Conservation (phyloP, 1,140 invertebrate species). For the Calycopis cecrops region DNA sequence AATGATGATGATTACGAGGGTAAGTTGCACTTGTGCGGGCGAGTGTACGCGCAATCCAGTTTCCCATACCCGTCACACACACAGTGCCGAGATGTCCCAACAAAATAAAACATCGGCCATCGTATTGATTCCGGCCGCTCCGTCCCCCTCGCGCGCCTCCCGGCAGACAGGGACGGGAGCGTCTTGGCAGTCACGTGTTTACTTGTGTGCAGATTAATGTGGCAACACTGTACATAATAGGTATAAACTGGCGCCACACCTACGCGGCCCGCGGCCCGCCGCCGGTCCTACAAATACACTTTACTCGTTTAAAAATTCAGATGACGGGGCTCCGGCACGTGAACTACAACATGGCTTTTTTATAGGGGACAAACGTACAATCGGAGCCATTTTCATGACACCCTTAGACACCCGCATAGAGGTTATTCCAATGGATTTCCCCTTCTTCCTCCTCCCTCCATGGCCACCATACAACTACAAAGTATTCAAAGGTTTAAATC, state of each 20-base stretch:
- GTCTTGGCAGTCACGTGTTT: slow-evolving; percentile 46
- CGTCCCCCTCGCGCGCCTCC: slow-evolving; percentile 36
- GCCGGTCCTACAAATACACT: neutral
- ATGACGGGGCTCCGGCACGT: neutral
- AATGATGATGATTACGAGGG: neutral
- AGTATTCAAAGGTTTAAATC: too few species aligned
- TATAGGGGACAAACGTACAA: too few species aligned
- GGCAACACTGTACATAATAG: slow-evolving; percentile 42
- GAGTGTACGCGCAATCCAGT: slow-evolving; percentile 21
- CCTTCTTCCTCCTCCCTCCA: too few species aligned
- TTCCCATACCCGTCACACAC: slow-evolving; percentile 31
- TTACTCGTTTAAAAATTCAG: too few species aligned
- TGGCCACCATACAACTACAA: too few species aligned
- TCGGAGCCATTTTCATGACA: too few species aligned
- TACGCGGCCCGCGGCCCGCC: neutral
- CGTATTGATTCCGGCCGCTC: slow-evolving; percentile 58
- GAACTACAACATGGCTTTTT: neutral
- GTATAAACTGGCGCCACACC: slow-evolving; percentile 13
- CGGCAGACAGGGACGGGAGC: slow-evolving; percentile 38
- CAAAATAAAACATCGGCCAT: slow-evolving; percentile 62
- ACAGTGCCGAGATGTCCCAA: slow-evolving; percentile 43
- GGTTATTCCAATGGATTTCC: too few species aligned
- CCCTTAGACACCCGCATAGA: too few species aligned
- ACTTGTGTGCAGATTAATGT: slow-evolving; percentile 56
- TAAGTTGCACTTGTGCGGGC: slow-evolving; percentile 1